Conservation (phyloP, 2,888 invertebrate species). For the Catocala sponsa region DNA sequence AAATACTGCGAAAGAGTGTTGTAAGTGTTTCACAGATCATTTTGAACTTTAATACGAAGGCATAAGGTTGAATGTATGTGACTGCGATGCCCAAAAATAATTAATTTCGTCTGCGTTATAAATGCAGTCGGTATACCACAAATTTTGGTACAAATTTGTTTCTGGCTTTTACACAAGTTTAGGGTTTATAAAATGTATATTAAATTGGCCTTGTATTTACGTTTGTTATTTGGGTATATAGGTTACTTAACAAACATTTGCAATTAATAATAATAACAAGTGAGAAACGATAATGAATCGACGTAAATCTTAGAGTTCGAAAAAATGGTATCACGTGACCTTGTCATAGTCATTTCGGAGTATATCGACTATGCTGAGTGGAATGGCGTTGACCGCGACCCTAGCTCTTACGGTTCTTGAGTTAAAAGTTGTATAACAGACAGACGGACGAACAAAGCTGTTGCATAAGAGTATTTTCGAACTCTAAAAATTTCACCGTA, state of each 20-base stretch:
- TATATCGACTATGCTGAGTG: too few relatives aligned
- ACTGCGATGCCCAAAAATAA: constrained; percentile 30
- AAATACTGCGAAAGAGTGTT: constrained; percentile 27
- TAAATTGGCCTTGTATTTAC: neutral
- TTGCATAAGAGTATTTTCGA: too few relatives aligned
- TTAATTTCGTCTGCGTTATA: constrained; percentile 44
- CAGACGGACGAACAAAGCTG: too few relatives aligned
- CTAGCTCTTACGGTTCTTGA: too few relatives aligned
- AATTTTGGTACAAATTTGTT: constrained; percentile 46
- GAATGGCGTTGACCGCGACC: too few relatives aligned
- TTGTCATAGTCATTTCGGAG: too few relatives aligned
- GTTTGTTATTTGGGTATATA: neutral
- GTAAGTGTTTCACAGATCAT: constrained; percentile 15
- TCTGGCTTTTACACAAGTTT: constrained; percentile 31
- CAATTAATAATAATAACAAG: too few relatives aligned
- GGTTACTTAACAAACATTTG: neutral
- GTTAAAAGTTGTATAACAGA: too few relatives aligned
- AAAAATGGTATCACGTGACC: too few relatives aligned
- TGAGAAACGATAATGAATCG: too few relatives aligned
- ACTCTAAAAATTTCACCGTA: too few relatives aligned
- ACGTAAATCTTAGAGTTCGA: too few relatives aligned
- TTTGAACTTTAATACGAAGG: constrained; percentile 9
- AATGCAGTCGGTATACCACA: constrained; percentile 48
- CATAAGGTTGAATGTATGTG: constrained; percentile 21
- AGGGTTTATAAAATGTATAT: constrained; percentile 8